Percentiles rank a stretch among this genome's conserved stretches.
These are phyloP conservation scores for Eidolon dupreanum DNA, from an alignment of 2,797 vertebrate genomes.

Conservation along the genomic window DNA sequence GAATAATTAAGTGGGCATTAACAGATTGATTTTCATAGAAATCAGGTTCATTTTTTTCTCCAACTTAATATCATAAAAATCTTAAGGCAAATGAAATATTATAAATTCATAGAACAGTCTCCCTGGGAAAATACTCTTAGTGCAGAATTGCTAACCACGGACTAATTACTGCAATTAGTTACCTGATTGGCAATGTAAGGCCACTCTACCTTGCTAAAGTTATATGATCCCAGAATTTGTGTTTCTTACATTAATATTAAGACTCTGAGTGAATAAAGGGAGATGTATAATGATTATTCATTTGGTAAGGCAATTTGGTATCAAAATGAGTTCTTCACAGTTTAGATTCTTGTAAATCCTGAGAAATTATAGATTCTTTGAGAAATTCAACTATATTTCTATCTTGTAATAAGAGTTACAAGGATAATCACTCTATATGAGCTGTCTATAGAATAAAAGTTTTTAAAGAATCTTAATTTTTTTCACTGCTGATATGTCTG, in stretches of 20 bases:
- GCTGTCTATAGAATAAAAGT: neutral
- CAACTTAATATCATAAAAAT: conserved; percentile 48
- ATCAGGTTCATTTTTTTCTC: neutral
- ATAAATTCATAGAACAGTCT: conserved; percentile 44
- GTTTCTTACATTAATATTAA: conserved; percentile 39
- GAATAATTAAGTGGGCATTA: conserved; percentile 46
- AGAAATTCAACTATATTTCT: conserved; percentile 15
- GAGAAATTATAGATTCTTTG: neutral
- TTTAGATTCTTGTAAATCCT: conserved; percentile 30
- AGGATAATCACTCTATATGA: neutral
- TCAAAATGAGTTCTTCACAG: neutral
- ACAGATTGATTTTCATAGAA: conserved; percentile 55
- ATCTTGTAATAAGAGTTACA: conserved; percentile 14
- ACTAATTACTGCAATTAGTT: conserved; percentile 46
- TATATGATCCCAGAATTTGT: conserved; percentile 5
- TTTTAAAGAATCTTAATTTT: neutral
- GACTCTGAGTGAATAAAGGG: neutral
- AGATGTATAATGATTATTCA: conserved; percentile 43
- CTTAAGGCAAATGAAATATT: conserved; percentile 53
- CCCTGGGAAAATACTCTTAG: conserved; percentile 46
- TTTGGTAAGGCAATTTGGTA: neutral
- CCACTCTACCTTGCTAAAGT: neutral
- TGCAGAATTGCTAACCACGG: neutral
- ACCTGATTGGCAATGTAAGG: neutral
- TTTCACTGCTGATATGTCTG: neutral